A percentile compares a stretch with the other conserved stretches of the same genome.
phyloP scores from a whole-genome alignment of 2,797 vertebrate species.

The Crossoptilon crossoptilon region DNA sequence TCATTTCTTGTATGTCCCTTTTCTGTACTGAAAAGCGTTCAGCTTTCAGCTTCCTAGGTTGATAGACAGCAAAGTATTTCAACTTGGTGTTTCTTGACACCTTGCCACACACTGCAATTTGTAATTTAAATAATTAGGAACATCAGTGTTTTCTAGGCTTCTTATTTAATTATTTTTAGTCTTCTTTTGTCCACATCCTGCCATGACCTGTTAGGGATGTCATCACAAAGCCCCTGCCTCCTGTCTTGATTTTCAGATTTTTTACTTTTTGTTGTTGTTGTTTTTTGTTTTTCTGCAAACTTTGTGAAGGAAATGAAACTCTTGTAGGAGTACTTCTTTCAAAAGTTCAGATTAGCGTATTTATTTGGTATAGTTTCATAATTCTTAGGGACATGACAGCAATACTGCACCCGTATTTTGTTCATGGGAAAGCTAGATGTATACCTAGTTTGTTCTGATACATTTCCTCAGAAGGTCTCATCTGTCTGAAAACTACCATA shows the following conservation, averaged over 20 bases:
- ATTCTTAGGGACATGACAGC: background rate
- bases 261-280: no score
- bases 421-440: background rate
- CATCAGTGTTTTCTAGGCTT: background rate
- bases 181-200: background rate
- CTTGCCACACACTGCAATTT: background rate
- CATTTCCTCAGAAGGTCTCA: background rate
- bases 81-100: constrained; percentile 9
- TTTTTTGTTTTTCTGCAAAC: background rate
- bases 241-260: background rate
- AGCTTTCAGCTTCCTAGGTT: background rate
- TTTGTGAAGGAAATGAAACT: background rate
- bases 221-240: background rate
- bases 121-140: background rate
- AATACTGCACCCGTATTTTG: background rate
- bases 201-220: background rate
- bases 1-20: background rate
- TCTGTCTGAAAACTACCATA: background rate
- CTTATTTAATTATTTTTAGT: background rate
- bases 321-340: background rate
- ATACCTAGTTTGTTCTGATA: background rate
- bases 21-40: background rate
- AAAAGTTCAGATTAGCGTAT: background rate
- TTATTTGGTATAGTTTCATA: background rate
- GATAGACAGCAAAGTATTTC: background rate